A percentile compares a stretch with the other conserved stretches of the same genome.
Conservation (phyloP, 2,797 vertebrate genomes). For the Meriones psammophilus region DNA sequence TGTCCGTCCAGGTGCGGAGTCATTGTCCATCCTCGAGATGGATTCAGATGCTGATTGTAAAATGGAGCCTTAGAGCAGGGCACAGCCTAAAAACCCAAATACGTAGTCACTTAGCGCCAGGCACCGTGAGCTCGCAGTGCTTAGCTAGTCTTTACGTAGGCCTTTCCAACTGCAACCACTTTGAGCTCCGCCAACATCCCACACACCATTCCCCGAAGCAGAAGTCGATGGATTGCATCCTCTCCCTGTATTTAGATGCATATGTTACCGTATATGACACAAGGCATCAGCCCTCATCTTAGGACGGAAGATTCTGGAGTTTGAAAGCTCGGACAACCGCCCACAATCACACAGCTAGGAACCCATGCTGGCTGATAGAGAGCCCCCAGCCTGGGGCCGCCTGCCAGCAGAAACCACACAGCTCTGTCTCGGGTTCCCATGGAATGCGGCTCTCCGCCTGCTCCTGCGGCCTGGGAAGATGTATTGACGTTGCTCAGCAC, state of each 20-base stretch:
- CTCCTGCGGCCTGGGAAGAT: not conserved
- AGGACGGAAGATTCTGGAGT: not conserved
- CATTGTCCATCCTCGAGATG: not conserved
- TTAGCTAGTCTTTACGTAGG: not conserved
- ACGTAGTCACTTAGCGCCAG: not conserved
- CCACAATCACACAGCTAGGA: not conserved
- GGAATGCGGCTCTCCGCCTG: not conserved
- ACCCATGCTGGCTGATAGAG: not conserved
- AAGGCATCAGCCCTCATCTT: not conserved
- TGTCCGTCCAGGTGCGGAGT: not conserved
- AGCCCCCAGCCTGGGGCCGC: rapidly evolving
- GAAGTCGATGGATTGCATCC: not conserved
- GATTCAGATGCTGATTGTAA: not conserved
- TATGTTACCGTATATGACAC: not conserved
- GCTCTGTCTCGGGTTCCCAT: not conserved
- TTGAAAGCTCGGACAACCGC: not conserved
- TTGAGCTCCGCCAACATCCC: not conserved
- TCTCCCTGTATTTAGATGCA: not conserved
- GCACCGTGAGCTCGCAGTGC: not conserved
- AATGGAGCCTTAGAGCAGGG: not conserved
- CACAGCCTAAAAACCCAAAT: not conserved
- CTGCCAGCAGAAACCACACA: not conserved
- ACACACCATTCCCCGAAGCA: rapidly evolving
- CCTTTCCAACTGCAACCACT: not conserved
- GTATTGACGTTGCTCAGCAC: rapidly evolving